Evolutionary conservation across 2,888 invertebrate species (phyloP).

Genomic region (Polydrusus pterygomalis): DNA sequence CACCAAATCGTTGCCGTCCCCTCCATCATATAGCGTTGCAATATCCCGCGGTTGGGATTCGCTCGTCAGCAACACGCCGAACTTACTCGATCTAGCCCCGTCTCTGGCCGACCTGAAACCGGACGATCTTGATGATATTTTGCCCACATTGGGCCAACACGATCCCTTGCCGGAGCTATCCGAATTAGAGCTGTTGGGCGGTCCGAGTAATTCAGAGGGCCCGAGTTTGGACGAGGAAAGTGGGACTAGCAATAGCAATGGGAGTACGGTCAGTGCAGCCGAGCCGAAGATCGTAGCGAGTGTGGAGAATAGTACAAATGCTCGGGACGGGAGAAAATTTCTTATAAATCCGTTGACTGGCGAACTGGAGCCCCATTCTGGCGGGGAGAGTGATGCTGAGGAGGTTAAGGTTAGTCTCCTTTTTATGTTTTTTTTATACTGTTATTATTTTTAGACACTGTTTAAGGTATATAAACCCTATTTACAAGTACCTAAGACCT

Average conservation of each 20-base stretch:
- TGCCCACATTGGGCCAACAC: conserved; percentile 76
- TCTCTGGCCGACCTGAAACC: conserved; percentile 70
- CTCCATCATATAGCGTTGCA: conserved; percentile 64
- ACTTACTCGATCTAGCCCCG: conserved; percentile 69
- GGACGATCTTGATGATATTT: conserved; percentile 79
- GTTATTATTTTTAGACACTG: too few relatives aligned
- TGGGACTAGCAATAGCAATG: conserved; percentile 22
- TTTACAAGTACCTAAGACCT: too few relatives aligned
- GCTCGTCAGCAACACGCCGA: conserved; percentile 57
- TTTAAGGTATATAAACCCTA: too few relatives aligned
- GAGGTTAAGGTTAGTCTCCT: conserved; percentile 43
- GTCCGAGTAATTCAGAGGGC: conserved; percentile 41
- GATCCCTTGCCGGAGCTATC: conserved; percentile 73
- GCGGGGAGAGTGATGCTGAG: conserved; percentile 74
- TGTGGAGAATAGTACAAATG: conserved; percentile 42
- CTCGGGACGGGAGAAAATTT: conserved; percentile 79
- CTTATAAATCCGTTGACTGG: conserved; percentile 93
- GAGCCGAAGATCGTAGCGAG: neutral
- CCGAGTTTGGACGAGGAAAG: conserved; percentile 26
- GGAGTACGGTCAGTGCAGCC: conserved; percentile 1
- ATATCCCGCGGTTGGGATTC: conserved; percentile 63
- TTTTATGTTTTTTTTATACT: too few relatives aligned
- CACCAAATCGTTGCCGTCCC: conserved; percentile 60
- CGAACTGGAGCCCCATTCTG: conserved; percentile 86
- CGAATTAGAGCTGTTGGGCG: conserved; percentile 69